These are phyloP conservation scores for Podotricha telesiphe DNA, from an alignment of 2,888 invertebrate genomes.

Conservation along the genomic window DNA sequence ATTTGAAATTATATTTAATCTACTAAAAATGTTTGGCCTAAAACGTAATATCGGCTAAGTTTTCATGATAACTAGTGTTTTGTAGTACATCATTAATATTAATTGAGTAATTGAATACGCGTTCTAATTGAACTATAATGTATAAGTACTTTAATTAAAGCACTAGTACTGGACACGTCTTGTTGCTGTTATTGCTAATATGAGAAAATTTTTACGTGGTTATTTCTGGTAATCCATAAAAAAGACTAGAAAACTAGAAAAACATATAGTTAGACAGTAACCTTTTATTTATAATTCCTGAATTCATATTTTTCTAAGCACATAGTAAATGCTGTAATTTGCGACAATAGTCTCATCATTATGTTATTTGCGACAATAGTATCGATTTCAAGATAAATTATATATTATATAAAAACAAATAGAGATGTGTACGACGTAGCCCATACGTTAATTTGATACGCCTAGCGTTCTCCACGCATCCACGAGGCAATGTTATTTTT, in stretches of 20 bases:
- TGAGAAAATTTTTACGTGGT: not conserved
- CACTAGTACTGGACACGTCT: not conserved
- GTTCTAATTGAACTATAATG: constrained; percentile 6
- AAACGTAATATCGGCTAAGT: not conserved
- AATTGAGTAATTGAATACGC: constrained; percentile 13
- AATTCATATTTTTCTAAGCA: not conserved
- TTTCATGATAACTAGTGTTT: constrained; percentile 7
- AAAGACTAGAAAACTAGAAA: constrained; percentile 21
- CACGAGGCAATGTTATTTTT: constrained; percentile 2
- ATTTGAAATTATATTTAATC: not conserved
- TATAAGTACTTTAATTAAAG: constrained; percentile 10
- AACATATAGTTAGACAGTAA: too few species aligned
- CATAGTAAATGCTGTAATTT: not conserved
- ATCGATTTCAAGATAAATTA: not conserved
- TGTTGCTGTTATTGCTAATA: not conserved
- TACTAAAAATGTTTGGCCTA: not conserved
- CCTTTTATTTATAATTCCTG: not conserved
- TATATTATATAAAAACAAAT: not conserved
- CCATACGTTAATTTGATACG: not conserved
- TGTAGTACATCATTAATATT: not conserved
- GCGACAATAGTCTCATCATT: not conserved
- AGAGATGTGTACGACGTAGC: not conserved
- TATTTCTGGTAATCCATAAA: constrained; percentile 10
- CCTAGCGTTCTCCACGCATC: not conserved
- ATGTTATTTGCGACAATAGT: not conserved